phyloP scores from a whole-genome alignment of 2,797 vertebrate genomes.

The Lepilemur ruficaudatus region DNA sequence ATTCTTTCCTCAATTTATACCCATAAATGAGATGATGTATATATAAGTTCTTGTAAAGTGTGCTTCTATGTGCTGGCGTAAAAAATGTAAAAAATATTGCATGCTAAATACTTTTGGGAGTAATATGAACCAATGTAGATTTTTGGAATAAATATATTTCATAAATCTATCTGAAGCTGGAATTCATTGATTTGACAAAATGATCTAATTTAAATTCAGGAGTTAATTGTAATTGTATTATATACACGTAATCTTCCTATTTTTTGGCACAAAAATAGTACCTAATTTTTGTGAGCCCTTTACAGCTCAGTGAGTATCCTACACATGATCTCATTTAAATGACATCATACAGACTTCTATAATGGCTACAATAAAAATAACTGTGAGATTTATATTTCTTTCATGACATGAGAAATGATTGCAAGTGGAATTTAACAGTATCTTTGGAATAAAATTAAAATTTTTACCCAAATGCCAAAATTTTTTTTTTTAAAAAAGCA shows the following conservation, averaged over 20 bases:
- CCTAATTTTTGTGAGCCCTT: not conserved
- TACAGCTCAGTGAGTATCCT: not conserved
- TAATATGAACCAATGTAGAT: constrained; percentile 4
- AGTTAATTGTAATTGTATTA: constrained; percentile 13
- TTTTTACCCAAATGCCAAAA: constrained; percentile 19
- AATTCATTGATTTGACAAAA: constrained; percentile 35
- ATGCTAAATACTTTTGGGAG: constrained; percentile 28
- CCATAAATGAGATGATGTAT: not conserved
- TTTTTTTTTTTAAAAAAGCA: not conserved
- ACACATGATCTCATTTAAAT: constrained; percentile 11
- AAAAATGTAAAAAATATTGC: not conserved
- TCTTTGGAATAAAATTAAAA: constrained; percentile 42
- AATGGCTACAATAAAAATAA: not conserved
- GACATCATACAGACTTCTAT: not conserved
- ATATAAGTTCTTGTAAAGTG: not conserved
- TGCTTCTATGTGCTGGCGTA: not conserved
- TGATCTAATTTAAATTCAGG: constrained; percentile 49
- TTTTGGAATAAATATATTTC: constrained; percentile 43
- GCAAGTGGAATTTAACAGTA: not conserved
- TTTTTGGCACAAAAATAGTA: constrained; percentile 17
- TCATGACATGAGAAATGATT: constrained; percentile 29
- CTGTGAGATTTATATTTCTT: constrained; percentile 43
- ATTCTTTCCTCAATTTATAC: not conserved
- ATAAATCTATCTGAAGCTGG: constrained; percentile 35
- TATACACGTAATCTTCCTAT: not conserved